Evolutionary conservation across 1,140 invertebrate species (phyloP).

Genomic region (Oncopeltus fasciatus): DNA sequence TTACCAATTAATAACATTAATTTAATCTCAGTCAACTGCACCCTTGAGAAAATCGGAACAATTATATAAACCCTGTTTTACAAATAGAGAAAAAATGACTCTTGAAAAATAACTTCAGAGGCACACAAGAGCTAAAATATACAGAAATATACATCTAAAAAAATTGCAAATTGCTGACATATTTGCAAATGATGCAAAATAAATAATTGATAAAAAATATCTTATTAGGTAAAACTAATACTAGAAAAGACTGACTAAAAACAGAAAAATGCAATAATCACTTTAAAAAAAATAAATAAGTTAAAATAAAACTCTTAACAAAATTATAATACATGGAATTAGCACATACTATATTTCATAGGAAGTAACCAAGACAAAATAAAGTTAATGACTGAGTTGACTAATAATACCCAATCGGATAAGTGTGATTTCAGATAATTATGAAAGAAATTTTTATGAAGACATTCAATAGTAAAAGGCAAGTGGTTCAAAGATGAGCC

Average conservation of each 20-base stretch:
- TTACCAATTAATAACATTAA: neutral
- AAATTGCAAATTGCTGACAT: neutral
- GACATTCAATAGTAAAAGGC: too few species aligned
- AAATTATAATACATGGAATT: too few species aligned
- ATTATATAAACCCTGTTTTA: constrained; percentile 11
- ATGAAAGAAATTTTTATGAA: too few species aligned
- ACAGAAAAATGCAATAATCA: neutral
- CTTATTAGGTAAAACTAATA: constrained; percentile 12
- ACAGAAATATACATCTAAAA: constrained; percentile 6
- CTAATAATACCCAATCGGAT: too few species aligned
- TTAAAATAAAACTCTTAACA: too few species aligned
- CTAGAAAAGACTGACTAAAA: constrained; percentile 9
- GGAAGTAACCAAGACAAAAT: too few species aligned
- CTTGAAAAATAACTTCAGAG: neutral
- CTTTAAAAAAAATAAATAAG: neutral
- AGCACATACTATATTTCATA: too few species aligned
- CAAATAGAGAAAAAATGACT: constrained; percentile 1
- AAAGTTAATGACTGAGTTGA: too few species aligned
- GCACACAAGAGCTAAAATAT: constrained; percentile 3
- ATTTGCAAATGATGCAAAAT: constrained; percentile 4
- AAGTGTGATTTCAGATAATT: too few species aligned
- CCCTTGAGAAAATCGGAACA: constrained; percentile 2
- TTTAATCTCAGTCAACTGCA: constrained; percentile 9
- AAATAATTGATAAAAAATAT: constrained; percentile 10
- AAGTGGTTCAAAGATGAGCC: too few species aligned